Conservation (phyloP, 2,797 vertebrate genomes). For the Sarcoramphus papa region DNA sequence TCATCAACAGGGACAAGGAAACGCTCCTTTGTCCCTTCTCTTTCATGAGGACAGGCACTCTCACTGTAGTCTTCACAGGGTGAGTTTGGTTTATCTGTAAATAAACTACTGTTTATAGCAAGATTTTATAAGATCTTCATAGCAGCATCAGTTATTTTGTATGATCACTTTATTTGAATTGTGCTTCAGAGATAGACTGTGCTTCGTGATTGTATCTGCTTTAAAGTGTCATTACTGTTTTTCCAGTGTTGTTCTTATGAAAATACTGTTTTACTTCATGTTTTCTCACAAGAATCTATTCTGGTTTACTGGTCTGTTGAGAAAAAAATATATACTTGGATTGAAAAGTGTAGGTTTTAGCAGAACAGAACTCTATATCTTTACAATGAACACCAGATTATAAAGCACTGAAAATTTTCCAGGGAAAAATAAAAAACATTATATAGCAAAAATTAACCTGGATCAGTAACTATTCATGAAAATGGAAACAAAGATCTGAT, state of each 20-base stretch:
- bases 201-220: neutral
- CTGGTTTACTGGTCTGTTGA: neutral
- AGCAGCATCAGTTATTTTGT: neutral
- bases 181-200: neutral
- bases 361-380: neutral
- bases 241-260: neutral
- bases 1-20: slow-evolving; percentile 16
- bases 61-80: slow-evolving; percentile 8
- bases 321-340: neutral
- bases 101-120: neutral
- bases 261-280: neutral
- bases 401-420: neutral
- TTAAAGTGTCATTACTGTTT: neutral
- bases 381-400: neutral
- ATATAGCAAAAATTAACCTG: neutral
- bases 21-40: slow-evolving; percentile 22
- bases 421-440: neutral
- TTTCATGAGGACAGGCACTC: neutral
- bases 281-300: neutral
- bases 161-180: neutral
- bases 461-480: neutral
- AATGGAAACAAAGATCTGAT: neutral
- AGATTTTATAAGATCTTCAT: neutral
- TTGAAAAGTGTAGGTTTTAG: neutral
- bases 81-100: slow-evolving; percentile 18